Base-by-base conservation (phyloP, 2,888 invertebrate genomes). In the Scelioninae gen. 2 region DNA sequence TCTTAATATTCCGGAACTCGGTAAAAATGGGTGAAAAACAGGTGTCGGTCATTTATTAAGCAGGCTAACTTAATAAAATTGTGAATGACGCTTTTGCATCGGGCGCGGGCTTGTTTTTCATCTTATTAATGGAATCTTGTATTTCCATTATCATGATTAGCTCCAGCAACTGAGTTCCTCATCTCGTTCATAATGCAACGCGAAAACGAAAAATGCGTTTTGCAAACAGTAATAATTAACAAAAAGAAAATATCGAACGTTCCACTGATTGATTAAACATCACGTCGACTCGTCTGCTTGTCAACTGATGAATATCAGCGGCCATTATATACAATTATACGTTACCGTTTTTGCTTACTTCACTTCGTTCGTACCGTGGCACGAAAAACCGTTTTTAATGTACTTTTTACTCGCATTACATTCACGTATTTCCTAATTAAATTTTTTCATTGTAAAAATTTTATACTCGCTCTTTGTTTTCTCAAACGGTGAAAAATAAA, bases 101-200 rank as follows among this genome's bases (percentile, higher is more conserved):
- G 15, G 39, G 45, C 18, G 25, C 28, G 35, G 46, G 28, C 25
- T 55, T 55, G 46, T 55, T 65, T 65, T 46, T 48, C 53, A 48
- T 65, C 55, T 55, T 48, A 65, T 55, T 65, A 65, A 65, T 65
- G 65, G 65, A 55, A 48, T 55, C 55, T 46, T 64, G 46, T 53
- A 39, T 48, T 46, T 55, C 55, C 55, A 55, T 55, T 65, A 65
- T 35, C 39, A 55, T 55, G 53, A 64, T 64, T 53, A 53, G 61
- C 33, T 25, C 33, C n/a, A n/a, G 7, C 33, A 11, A 50, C 18
- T 4, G 33, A 6, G n/a, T 15, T 16, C 6, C 33, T 9, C 15
- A 13, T 41, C 13, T 41, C 57, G 43, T 57, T 57, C 43, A 57
- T 57, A 43, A 57, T 22, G n/a, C 11, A 31, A 11, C 2, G 19